Evolutionary conservation across 2,888 invertebrate genomes (phyloP).

Genomic region (Steromphala cineraria): DNA sequence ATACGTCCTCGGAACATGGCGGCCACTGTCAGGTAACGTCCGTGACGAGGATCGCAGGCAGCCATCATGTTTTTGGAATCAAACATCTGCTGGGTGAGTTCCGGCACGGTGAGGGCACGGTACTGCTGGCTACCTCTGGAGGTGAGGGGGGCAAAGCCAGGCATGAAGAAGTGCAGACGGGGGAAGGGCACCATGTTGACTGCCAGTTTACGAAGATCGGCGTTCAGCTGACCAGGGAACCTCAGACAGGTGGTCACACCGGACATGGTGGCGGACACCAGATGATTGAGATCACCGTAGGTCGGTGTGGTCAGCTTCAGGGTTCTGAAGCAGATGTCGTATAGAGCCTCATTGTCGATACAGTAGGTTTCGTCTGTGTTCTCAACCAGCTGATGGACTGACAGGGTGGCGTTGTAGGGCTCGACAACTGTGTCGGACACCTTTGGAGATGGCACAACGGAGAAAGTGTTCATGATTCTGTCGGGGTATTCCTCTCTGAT

Average conservation of each 20-base stretch:
- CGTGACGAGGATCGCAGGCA: neutral
- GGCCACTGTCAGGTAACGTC: conserved; percentile 38
- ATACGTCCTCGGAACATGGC: conserved; percentile 72
- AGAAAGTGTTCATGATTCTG: conserved; percentile 95
- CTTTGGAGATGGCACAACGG: conserved; percentile 92
- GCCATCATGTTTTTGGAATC: conserved; percentile 5
- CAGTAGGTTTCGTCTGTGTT: conserved; percentile 93
- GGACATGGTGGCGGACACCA: conserved; percentile 80
- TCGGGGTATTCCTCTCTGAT: conserved; percentile 95
- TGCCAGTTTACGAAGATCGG: neutral
- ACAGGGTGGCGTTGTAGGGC: conserved; percentile 91
- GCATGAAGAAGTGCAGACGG: conserved; percentile 39
- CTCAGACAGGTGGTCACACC: conserved; percentile 55
- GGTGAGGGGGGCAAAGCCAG: conserved; percentile 51
- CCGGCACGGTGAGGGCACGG: neutral
- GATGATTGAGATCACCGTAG: conserved; percentile 91
- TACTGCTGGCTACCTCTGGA: neutral
- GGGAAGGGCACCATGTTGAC: conserved; percentile 8
- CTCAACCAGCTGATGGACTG: conserved; percentile 82
- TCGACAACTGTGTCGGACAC: conserved; percentile 83
- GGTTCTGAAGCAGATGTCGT: conserved; percentile 93
- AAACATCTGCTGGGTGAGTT: neutral
- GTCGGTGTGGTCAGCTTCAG: conserved; percentile 87
- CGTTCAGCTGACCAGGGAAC: neutral
- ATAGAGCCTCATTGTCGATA: conserved; percentile 91